A percentile compares a stretch with the other conserved stretches of the same genome.
Conservation (phyloP, 1,140 invertebrate species). For the Branchinecta lindahli region DNA sequence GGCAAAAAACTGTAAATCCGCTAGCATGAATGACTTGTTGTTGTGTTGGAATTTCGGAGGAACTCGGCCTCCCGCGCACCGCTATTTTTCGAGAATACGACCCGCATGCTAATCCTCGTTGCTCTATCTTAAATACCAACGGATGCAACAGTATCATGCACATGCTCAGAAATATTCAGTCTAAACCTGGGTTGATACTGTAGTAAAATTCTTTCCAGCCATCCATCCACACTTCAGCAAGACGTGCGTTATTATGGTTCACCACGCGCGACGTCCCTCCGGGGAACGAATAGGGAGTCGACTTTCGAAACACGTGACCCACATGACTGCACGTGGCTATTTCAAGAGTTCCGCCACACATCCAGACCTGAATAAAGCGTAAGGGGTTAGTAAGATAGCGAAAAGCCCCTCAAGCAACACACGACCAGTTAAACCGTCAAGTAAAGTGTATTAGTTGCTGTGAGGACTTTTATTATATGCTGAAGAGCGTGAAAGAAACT, state of each 20-base stretch:
- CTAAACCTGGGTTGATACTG: constrained; percentile 88
- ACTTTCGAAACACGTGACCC: constrained; percentile 95
- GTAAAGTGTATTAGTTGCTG: no score
- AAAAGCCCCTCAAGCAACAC: no score
- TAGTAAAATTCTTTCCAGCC: constrained; percentile 97
- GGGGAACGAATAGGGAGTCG: constrained; percentile 96
- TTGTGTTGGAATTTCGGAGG: no score
- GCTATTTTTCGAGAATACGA: no score
- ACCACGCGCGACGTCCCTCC: constrained; percentile 94
- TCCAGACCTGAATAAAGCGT: constrained; percentile 64
- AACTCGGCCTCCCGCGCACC: no score
- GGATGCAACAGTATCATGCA: not conserved
- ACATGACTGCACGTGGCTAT: constrained; percentile 82
- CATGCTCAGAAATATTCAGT: constrained; percentile 12
- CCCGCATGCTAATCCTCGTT: no score
- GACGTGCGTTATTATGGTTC: constrained; percentile 92
- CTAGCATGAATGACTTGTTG: no score
- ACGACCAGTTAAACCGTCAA: no score
- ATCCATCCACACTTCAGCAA: constrained; percentile 94
- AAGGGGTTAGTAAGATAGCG: not conserved
- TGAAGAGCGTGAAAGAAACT: no score
- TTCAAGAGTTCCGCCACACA: constrained; percentile 84
- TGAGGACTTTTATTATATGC: no score
- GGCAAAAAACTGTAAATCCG: no score
- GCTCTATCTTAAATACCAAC: no score